These are phyloP conservation scores for Drosophila quinaria DNA, from an alignment of 2,888 invertebrate genomes.

Conservation along the genomic window DNA sequence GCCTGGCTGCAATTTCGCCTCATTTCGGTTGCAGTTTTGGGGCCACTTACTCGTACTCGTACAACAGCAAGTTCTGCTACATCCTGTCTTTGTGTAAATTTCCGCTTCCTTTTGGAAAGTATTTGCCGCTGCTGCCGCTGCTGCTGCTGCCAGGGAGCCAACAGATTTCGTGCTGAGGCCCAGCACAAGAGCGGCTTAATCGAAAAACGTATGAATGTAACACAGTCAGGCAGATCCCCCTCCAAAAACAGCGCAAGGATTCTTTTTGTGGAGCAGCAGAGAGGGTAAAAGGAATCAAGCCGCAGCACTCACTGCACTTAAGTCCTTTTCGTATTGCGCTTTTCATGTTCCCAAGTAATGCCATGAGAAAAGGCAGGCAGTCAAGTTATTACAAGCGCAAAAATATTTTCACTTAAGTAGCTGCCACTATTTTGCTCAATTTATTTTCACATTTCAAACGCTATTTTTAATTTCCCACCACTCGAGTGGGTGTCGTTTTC, in stretches of 20 bases:
- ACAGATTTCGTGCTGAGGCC: constrained; percentile 37
- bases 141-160: constrained; percentile 28
- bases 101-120: constrained; percentile 67
- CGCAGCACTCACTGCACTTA: constrained; percentile 64
- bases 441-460: constrained; percentile 66
- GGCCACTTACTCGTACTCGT: constrained; percentile 40
- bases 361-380: constrained; percentile 25
- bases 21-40: constrained; percentile 60
- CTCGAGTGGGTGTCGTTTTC: constrained; percentile 37
- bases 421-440: constrained; percentile 80
- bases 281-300: constrained; percentile 19
- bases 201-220: constrained; percentile 78
- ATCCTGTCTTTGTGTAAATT: constrained; percentile 80
- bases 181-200: constrained; percentile 60
- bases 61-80: constrained; percentile 70
- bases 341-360: constrained; percentile 17
- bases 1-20: constrained; percentile 66
- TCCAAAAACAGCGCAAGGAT: constrained; percentile 19
- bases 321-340: constrained; percentile 68
- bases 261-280: background rate
- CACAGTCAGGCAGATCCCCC: constrained; percentile 15
- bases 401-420: constrained; percentile 81
- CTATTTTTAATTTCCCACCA: constrained; percentile 64
- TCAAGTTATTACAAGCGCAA: constrained; percentile 78
- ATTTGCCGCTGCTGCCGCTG: constrained; percentile 26